Percentiles rank a stretch among this genome's conserved stretches.
These are phyloP conservation scores for Champsocephalus gunnari DNA, from an alignment of 2,797 vertebrate genomes.

Conservation along the genomic window DNA sequence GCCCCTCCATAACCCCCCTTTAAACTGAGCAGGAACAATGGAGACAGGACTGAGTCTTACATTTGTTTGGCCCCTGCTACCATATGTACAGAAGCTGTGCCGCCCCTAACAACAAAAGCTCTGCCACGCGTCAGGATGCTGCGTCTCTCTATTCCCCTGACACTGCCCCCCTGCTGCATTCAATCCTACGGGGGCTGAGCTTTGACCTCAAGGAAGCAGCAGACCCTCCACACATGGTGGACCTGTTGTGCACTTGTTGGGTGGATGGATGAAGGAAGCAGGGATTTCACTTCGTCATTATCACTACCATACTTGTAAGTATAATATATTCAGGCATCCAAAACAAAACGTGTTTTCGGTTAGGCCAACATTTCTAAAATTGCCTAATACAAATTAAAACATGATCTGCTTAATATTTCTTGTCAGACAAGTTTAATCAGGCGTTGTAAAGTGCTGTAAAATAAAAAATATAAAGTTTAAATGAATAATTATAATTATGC, in stretches of 20 bases:
- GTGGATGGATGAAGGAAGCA: neutral
- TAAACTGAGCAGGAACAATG: conserved; percentile 66
- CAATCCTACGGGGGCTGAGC: conserved; percentile 63
- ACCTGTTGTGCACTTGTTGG: conserved; percentile 44
- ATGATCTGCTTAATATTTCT: neutral
- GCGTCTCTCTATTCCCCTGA: conserved; percentile 70
- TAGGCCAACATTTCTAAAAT: neutral
- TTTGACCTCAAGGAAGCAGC: conserved; percentile 65
- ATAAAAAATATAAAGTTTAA: too few relatives aligned
- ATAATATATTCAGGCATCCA: neutral
- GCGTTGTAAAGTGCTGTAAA: too few relatives aligned
- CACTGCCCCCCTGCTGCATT: conserved; percentile 43
- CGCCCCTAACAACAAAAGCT: conserved; percentile 68
- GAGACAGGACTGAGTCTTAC: conserved; percentile 18
- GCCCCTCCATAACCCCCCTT: conserved; percentile 36
- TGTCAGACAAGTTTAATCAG: neutral
- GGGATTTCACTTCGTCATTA: neutral
- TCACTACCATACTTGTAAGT: neutral
- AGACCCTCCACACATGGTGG: conserved; percentile 31
- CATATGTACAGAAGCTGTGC: conserved; percentile 75
- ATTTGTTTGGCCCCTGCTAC: conserved; percentile 47
- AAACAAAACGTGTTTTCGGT: neutral
- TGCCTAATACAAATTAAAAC: neutral
- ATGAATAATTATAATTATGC: too few relatives aligned
- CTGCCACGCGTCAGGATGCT: conserved; percentile 77